phyloP scores from a whole-genome alignment of 1,140 invertebrate species.

The Bursaphelenchus mucronatus region DNA sequence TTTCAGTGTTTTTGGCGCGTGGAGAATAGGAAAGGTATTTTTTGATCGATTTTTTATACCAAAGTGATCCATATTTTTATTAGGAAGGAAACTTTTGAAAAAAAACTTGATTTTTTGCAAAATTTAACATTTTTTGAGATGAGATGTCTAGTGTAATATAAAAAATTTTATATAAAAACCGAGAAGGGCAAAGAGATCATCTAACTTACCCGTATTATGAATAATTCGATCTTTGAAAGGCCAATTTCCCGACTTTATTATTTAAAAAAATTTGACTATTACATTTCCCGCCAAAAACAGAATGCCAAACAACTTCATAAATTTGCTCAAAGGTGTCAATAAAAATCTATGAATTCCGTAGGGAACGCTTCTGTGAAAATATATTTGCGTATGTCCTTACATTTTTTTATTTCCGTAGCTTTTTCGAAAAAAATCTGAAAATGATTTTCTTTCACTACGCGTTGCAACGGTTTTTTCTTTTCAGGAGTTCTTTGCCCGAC shows the following conservation, averaged over 20 bases:
- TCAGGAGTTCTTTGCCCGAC: constrained; percentile 16
- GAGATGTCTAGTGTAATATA: not conserved
- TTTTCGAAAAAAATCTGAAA: not conserved
- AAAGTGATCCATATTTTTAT: constrained; percentile 66
- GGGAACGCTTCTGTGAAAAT: too few species aligned
- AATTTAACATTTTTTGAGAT: not conserved
- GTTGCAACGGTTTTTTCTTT: constrained; percentile 12
- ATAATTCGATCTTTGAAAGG: constrained; percentile 63
- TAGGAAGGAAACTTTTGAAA: too few species aligned
- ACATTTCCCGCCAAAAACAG: not conserved
- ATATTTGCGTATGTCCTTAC: too few species aligned
- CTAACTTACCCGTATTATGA: not conserved
- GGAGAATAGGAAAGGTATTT: constrained; percentile 72
- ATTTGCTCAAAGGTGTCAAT: too few species aligned
- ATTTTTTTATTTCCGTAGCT: too few species aligned
- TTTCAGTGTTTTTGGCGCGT: constrained; percentile 88
- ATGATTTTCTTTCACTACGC: constrained; percentile 1
- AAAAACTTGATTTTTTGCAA: constrained; percentile 82
- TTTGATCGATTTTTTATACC: constrained; percentile 28
- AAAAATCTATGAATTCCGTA: too few species aligned
- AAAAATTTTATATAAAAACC: too few species aligned
- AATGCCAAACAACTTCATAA: not conserved
- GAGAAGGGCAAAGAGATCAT: too few species aligned
- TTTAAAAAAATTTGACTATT: not conserved
- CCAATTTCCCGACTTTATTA: not conserved